A percentile compares a stretch with the other conserved stretches of the same genome.
These are phyloP conservation scores for Heliocidaris tuberculata DNA, from an alignment of 35 echinoderm and acorn worm species.

Conservation along the genomic window DNA sequence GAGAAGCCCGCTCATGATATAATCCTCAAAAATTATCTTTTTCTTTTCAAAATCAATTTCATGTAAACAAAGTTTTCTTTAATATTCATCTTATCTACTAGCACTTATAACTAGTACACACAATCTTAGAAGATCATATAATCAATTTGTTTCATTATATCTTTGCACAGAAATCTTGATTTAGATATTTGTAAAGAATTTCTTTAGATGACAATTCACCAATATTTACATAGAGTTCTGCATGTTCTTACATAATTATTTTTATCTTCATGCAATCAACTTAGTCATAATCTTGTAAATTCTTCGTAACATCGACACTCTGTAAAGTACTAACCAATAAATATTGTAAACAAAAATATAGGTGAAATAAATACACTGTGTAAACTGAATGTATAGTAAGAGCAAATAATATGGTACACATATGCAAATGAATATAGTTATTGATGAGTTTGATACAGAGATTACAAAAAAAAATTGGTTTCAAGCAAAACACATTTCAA, in stretches of 20 bases:
- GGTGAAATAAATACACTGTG: background rate
- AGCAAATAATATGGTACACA: background rate
- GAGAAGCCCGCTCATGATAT: background rate
- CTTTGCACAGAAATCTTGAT: background rate
- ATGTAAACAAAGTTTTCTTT: background rate
- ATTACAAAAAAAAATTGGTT: background rate
- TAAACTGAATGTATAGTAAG: background rate
- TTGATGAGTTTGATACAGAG: background rate
- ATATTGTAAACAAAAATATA: background rate
- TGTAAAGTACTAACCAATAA: background rate
- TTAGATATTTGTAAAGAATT: background rate
- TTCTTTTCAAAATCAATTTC: background rate
- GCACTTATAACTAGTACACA: background rate
- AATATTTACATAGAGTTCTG: conserved; percentile 13
- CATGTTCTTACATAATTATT: background rate
- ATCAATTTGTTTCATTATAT: background rate
- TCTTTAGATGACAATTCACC: background rate
- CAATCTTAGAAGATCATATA: background rate
- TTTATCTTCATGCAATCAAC: background rate
- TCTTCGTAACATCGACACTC: background rate
- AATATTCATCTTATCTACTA: background rate
- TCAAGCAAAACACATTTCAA: background rate
- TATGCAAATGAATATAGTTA: background rate
- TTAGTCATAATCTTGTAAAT: background rate
- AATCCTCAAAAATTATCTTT: background rate